These are phyloP conservation scores for Otus sunia DNA, from an alignment of 2,113 vertebrate species.

Conservation along the genomic window DNA sequence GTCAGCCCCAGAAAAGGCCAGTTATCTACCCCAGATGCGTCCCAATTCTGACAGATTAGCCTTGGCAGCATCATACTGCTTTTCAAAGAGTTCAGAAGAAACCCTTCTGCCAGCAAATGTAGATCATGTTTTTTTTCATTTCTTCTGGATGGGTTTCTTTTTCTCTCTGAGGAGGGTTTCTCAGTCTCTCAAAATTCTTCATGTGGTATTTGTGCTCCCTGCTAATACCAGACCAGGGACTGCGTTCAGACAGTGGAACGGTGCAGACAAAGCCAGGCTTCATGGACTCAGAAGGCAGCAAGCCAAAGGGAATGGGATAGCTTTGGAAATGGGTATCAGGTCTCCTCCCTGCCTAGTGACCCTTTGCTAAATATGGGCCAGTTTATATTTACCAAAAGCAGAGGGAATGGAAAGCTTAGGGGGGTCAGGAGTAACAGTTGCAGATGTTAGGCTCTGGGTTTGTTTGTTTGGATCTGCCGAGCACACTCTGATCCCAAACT, in stretches of 20 bases:
- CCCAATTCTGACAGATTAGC: neutral
- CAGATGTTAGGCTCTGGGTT: neutral
- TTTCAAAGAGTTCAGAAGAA: neutral
- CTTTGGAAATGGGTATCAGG: neutral
- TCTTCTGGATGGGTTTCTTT: neutral
- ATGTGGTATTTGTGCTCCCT: neutral
- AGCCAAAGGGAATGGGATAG: neutral
- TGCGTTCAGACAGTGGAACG: neutral
- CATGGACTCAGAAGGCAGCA: neutral
- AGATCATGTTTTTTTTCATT: neutral
- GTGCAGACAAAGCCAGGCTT: neutral
- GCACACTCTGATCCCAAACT: neutral
- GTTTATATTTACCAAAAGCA: neutral
- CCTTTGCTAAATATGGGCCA: neutral
- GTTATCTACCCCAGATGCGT: neutral
- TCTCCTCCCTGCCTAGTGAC: neutral
- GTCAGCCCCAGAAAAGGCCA: neutral
- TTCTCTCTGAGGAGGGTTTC: neutral
- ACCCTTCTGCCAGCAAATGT: neutral
- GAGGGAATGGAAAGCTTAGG: neutral
- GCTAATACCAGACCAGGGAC: neutral
- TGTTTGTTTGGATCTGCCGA: conserved; percentile 4
- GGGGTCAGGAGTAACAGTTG: neutral
- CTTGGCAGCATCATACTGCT: neutral
- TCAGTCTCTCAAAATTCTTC: neutral